Base-by-base conservation (phyloP, 2,888 invertebrate genomes). In the Drosophila quinaria region DNA sequence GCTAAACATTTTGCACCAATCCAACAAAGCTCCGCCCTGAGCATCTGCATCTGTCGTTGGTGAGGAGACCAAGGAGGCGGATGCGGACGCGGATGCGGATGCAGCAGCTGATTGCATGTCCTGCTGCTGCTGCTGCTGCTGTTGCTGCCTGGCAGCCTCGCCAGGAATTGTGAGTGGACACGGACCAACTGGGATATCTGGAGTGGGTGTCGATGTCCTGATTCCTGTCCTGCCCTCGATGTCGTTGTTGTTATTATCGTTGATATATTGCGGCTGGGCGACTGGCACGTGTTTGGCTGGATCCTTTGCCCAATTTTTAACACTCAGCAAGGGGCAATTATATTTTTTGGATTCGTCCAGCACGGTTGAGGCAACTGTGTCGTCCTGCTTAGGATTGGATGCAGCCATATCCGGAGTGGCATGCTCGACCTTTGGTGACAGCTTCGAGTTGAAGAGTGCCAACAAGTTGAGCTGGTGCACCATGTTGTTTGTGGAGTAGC, bases 1-100 rank as follows among this genome's bases (percentile, higher is more conserved):
- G 15, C 95, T 94, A 79, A 95, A 95, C 84, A 96, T 95, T 92
- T 96, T 96, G 92, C 96, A 96, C 94, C 95, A 96, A 86, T 95
- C 95, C 80, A 96, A 94, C 94, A 95, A 95, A 0, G 95, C 94
- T 80, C 81, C 73, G 9, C 76, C 73, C 31, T 79, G 79, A 10
- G 58, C 22, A 17, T 80, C 72, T 19, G 39, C 49, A 29, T 71
- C 81, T 10, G 61, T 15, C 15, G 62, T 47, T 17, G 56, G 68
- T 19, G 68, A 4, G 0, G 68, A 22, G 8, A 31, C 19, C 37
- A 56, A 74, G 74, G 50, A 67, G 58, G 49, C 67, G 74, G 50
- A 66, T 60, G 49, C 67, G 71, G 50, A 66, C 59, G 49, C 67
- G 71, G 69, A 70, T 66, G 67, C 78, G 29, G 29, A 29, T 8